phyloP scores from a whole-genome alignment of 1,140 invertebrate genomes.

The Ceratina japonica region DNA sequence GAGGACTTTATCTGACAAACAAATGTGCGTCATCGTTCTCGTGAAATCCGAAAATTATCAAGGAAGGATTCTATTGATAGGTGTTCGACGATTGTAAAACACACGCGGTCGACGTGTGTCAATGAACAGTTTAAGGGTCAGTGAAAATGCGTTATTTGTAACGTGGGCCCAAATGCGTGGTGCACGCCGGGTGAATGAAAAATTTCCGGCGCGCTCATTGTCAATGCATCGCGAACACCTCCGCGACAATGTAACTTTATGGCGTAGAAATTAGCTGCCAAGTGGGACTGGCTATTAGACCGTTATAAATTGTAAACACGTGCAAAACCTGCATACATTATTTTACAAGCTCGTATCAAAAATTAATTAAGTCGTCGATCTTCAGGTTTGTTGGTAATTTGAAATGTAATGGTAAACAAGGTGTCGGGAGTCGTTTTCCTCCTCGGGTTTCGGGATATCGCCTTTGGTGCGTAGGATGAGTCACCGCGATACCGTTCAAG shows the following conservation, averaged over 20 bases:
- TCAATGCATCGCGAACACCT: slow-evolving; percentile 38
- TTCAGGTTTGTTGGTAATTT: not conserved
- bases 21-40: not conserved
- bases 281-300: slow-evolving; percentile 31
- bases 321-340: not conserved
- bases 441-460: not conserved
- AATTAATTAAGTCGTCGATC: not conserved
- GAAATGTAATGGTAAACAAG: not conserved
- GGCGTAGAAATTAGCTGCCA: slow-evolving; percentile 39
- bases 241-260: slow-evolving; percentile 21
- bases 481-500: slow-evolving; percentile 28
- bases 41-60: not conserved
- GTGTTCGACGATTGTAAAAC: not conserved
- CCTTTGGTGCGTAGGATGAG: slow-evolving; percentile 29
- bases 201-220: slow-evolving; percentile 44
- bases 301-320: not conserved
- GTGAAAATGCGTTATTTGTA: slow-evolving; percentile 33
- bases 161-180: slow-evolving; percentile 35
- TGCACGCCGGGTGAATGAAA: slow-evolving; percentile 43
- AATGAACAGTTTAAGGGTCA: slow-evolving; percentile 30
- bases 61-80: not conserved
- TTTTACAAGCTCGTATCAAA: too few species aligned
- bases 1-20: slow-evolving; percentile 1
- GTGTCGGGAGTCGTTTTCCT: not conserved
- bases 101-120: not conserved